Percentiles rank a stretch among this genome's conserved stretches.
Conservation (phyloP, 2,797 vertebrate genomes). For the Pampus argenteus region DNA sequence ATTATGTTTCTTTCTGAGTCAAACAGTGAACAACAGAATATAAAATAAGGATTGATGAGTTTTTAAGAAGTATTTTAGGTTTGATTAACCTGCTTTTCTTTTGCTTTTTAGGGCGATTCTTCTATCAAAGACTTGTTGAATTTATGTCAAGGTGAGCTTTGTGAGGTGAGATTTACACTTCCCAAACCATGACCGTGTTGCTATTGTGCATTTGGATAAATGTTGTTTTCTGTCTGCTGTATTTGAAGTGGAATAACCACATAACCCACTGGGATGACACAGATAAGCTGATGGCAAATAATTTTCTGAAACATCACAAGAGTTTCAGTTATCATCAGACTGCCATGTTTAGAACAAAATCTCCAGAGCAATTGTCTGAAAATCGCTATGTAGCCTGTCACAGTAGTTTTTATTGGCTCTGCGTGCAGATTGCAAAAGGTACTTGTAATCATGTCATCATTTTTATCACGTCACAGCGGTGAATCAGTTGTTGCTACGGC, state of each 20-base stretch:
- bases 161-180: neutral
- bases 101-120: slow-evolving; percentile 88
- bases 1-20: neutral
- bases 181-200: neutral
- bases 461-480: slow-evolving; percentile 18
- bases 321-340: slow-evolving; percentile 17
- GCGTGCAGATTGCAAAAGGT: slow-evolving; percentile 10
- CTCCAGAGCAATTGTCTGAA: slow-evolving; percentile 22
- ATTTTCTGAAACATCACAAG: slow-evolving; percentile 23
- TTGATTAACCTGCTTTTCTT: slow-evolving; percentile 15
- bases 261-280: neutral
- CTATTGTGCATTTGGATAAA: neutral
- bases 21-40: neutral
- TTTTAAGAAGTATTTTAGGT: neutral
- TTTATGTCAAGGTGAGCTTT: slow-evolving; percentile 94
- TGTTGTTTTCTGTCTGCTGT: slow-evolving; percentile 5
- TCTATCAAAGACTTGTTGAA: slow-evolving; percentile 96
- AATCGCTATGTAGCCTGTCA: neutral
- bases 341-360: slow-evolving; percentile 1
- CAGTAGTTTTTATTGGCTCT: slow-evolving; percentile 13
- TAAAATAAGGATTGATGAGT: neutral
- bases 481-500: slow-evolving; percentile 39
- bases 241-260: neutral
- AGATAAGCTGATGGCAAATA: neutral
- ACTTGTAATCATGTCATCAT: slow-evolving; percentile 23